Evolutionary conservation across 2,797 vertebrate genomes (phyloP).

Genomic region (Avahi laniger): DNA sequence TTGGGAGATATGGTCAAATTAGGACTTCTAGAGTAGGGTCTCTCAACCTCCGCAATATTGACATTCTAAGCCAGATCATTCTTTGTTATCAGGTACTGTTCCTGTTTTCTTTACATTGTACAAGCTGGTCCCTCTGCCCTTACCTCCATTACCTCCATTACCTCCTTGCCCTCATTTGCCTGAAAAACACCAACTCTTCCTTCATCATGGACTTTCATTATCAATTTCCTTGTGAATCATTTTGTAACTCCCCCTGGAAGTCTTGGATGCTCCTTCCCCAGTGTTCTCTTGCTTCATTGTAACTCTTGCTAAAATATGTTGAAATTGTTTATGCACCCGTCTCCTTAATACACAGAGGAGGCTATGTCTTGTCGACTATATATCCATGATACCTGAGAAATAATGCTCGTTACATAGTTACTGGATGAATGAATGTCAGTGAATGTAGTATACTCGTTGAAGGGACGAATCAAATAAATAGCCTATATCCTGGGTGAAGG

Average conservation of each 20-base stretch:
- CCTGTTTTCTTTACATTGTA: not conserved
- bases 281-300: not conserved
- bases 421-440: not conserved
- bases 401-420: not conserved
- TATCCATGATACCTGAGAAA: not conserved
- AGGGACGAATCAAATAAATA: not conserved
- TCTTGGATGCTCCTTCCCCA: not conserved
- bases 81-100: not conserved
- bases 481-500: not conserved
- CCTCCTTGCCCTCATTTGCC: not conserved
- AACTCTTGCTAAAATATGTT: conserved; percentile 1
- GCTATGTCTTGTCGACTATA: not conserved
- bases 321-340: conserved; percentile 16
- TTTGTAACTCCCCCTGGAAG: not conserved
- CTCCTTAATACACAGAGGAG: not conserved
- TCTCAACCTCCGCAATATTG: not conserved
- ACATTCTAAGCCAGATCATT: not conserved
- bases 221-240: conserved; percentile 8
- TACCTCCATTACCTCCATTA: not conserved
- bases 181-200: not conserved
- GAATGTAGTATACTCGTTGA: not conserved
- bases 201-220: not conserved
- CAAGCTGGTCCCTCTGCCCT: not conserved
- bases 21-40: not conserved
- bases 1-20: not conserved